Evolutionary conservation across 2,888 invertebrate species (phyloP), one percentile per base, ranked within the genome.

Genomic region (Acheta domesticus): DNA sequence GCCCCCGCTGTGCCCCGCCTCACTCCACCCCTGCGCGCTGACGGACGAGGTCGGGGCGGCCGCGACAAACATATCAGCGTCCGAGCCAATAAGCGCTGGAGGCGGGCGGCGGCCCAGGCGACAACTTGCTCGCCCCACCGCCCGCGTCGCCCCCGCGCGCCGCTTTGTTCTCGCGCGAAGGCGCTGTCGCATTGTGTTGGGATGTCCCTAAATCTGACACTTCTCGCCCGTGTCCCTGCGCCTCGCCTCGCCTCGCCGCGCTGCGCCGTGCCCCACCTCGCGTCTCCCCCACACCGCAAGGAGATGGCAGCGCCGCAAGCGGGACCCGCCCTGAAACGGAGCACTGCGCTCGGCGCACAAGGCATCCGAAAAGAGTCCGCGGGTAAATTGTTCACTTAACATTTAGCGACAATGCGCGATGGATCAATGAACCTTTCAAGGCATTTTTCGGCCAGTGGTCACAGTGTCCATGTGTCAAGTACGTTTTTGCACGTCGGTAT

Each of bases 191-290:
- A 62, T 62, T 62, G 62, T 62, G 62, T 62, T 62, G 16, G n/a
- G 62, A 62, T 62, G 62, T 62, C 16, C 62, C 62, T 62, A 62
- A 62, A 62, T 62, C 62, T n/a, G 62, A 62, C 62, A 62, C 62
- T 62, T 62, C n/a, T 36, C 36, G 36, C 36, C 36, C 8, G 36
- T 36, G 36, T 36, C 36, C 36, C 36, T 8, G 36, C 36, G 36
- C 36, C 36, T 36, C 36, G 36, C 36, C 62, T 62, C 62, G 62
- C 62, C 62, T 11, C 16, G 62, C n/a, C 62, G 3, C 5, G 62
- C 62, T 3, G 1, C 50, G 50, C 50, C 50, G 1, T 4, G 50
- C 50, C 50, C 14, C 3, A 2, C 16, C 50, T 19, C 3, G 16
- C 62, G 62, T 12, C 62, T 62, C n/a, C 16, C 16, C 62, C 62